These are phyloP conservation scores for Ctenopoma multispine DNA, from an alignment of 2,797 vertebrate genomes.

Conservation along the genomic window DNA sequence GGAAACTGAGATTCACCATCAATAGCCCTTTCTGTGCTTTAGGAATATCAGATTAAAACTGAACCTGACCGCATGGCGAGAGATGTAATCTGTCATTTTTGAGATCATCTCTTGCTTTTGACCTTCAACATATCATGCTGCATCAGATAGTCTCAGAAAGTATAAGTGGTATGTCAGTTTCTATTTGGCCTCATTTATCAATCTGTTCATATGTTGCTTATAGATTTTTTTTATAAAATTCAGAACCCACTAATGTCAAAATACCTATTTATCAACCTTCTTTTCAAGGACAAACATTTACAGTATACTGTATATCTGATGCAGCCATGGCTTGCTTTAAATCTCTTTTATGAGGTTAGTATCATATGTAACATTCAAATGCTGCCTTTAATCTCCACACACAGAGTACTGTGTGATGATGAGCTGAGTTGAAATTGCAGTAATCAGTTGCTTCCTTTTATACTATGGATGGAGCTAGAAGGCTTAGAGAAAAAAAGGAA, in stretches of 20 bases:
- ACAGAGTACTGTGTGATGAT: constrained; percentile 6
- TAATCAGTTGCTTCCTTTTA: constrained; percentile 26
- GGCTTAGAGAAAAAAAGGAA: neutral
- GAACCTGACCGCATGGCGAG: constrained; percentile 25
- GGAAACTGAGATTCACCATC: constrained; percentile 44
- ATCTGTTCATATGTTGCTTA: constrained; percentile 36
- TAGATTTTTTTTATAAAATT: constrained; percentile 40
- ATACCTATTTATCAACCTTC: constrained; percentile 47
- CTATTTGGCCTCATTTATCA: constrained; percentile 60
- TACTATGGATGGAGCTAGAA: neutral
- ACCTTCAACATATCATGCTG: constrained; percentile 59
- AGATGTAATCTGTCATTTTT: constrained; percentile 57
- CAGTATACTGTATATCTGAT: constrained; percentile 11
- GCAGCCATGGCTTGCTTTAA: constrained; percentile 14
- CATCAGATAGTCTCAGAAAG: constrained; percentile 43
- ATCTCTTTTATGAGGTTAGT: constrained; percentile 16
- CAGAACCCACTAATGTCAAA: constrained; percentile 7
- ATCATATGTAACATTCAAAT: constrained; percentile 27
- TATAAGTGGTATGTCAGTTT: constrained; percentile 47
- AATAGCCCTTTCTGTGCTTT: constrained; percentile 29
- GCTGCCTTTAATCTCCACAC: constrained; percentile 18
- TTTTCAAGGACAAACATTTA: constrained; percentile 33
- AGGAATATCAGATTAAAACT: constrained; percentile 45
- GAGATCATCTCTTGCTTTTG: constrained; percentile 55
- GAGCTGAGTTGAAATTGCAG: constrained; percentile 12